Conservation (phyloP, 2,888 invertebrate species). For the Xestia ashworthii region DNA sequence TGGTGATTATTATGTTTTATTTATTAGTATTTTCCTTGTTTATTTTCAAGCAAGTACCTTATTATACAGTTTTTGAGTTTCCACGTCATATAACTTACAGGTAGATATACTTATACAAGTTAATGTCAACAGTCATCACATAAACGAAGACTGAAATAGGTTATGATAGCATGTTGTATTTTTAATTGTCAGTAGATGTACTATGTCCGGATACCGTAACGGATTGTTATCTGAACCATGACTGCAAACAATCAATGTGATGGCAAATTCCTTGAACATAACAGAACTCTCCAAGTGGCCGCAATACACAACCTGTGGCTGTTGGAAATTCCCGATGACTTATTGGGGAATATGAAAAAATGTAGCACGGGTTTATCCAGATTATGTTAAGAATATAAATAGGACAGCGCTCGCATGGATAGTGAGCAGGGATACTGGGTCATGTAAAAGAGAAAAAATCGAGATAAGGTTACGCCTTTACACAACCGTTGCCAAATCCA, state of each 20-base stretch:
- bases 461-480: conserved; percentile 15
- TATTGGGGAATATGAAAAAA: conserved; percentile 36
- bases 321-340: conserved; percentile 40
- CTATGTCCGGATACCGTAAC: conserved; percentile 23
- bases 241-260: conserved; percentile 23
- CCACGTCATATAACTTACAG: neutral
- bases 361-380: conserved; percentile 37
- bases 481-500: conserved; percentile 38
- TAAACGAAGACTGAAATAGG: conserved; percentile 3
- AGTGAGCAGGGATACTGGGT: conserved; percentile 36
- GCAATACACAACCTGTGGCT: conserved; percentile 15
- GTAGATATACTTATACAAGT: neutral
- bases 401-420: conserved; percentile 12
- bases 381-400: conserved; percentile 40
- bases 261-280: conserved; percentile 32
- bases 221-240: conserved; percentile 35
- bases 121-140: conserved; percentile 5
- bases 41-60: neutral
- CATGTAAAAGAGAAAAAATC: conserved; percentile 22
- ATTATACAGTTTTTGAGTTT: conserved; percentile 14
- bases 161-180: neutral
- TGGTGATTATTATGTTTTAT: neutral
- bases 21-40: conserved; percentile 28
- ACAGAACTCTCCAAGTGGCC: conserved; percentile 9
- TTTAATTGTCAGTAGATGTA: conserved; percentile 7